Base-by-base conservation (phyloP, 2,113 vertebrate species). In the Peromyscus leucopus region DNA sequence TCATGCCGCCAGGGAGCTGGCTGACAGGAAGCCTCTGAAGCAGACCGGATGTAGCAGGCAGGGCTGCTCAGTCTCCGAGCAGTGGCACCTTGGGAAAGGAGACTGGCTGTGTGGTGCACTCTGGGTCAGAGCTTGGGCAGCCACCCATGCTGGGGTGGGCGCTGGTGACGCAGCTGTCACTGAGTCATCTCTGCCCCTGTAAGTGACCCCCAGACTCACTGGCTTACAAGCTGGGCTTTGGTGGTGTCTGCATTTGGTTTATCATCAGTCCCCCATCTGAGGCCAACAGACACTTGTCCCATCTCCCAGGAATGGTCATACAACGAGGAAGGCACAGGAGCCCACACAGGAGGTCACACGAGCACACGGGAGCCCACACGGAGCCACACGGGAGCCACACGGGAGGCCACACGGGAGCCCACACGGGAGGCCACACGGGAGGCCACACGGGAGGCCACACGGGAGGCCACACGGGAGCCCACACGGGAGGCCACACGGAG, bases 21-120 rank as follows among this genome's bases (percentile, higher is more conserved):
- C 36, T 6, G 21, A 13, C 55, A 82, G 19, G 33, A 82, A 80
- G 46, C 51, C 51, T 57, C 31, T 22, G 2, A 6, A n/a, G 33
- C 51, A 39, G n/a, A 63, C 13, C 12, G 8, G 8, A 26, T 42
- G 24, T 2, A 84, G n/a, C n/a, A 84, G 59, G 80, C 80, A 2
- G 10, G 7, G 36, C 1, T 16, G 24, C n/a, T 9, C n/a, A 42
- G 51, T 1, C 1, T 39, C 11, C 3, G 4, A 59, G 24, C 22
- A 4, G 10, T 24, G 12, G 39, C 55, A 33, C 46, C 13, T 15
- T 2, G 28, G 31, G 82, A 84, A 42, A 63, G 28, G 33, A 21
- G 3, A 21, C 39, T 48, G 11, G 33, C 33, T n/a, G 48, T 55
- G 48, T 4, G 48, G 26, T 19, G 4, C 4, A 48, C 31, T 57